phyloP scores from a whole-genome alignment of 2,888 invertebrate species.

The Lucinisca nassula region DNA sequence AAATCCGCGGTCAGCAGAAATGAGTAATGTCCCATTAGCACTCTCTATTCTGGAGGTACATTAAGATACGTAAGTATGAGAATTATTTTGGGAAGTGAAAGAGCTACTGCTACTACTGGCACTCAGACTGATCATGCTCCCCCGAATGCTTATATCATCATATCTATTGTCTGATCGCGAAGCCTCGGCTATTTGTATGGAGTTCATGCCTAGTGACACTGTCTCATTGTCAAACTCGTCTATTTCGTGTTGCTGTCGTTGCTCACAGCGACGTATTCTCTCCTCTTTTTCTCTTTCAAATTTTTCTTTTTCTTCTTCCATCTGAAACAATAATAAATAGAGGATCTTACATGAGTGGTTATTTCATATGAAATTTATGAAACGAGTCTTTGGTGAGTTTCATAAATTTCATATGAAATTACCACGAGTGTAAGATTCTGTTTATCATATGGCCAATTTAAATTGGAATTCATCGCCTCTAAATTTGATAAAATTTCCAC shows the following conservation, averaged over 20 bases:
- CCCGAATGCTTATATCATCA: slow-evolving; percentile 94
- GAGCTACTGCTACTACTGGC: slow-evolving; percentile 96
- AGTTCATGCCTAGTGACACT: slow-evolving; percentile 96
- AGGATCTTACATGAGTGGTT: too few species aligned
- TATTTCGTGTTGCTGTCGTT: slow-evolving; percentile 96
- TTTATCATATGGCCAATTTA: too few species aligned
- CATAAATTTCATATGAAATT: too few species aligned
- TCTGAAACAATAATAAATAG: too few species aligned
- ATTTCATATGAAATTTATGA: too few species aligned
- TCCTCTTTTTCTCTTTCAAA: slow-evolving; percentile 97
- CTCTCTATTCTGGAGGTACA: background rate
- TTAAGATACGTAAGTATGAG: slow-evolving; percentile 63
- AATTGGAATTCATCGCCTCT: too few species aligned
- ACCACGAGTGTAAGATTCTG: too few species aligned
- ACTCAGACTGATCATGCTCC: slow-evolving; percentile 97
- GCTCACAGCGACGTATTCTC: slow-evolving; percentile 95
- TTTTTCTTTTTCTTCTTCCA: slow-evolving; percentile 97
- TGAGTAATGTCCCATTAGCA: slow-evolving; percentile 25
- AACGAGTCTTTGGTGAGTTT: too few species aligned
- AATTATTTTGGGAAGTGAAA: slow-evolving; percentile 80
- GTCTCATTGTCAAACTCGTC: slow-evolving; percentile 98
- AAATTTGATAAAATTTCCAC: too few species aligned
- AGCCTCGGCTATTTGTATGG: slow-evolving; percentile 96
- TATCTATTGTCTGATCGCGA: slow-evolving; percentile 96
- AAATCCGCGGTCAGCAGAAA: background rate